Evolutionary conservation across 2,888 invertebrate species (phyloP), one percentile per base, ranked within the genome.

Genomic region (Tillus elongatus): DNA sequence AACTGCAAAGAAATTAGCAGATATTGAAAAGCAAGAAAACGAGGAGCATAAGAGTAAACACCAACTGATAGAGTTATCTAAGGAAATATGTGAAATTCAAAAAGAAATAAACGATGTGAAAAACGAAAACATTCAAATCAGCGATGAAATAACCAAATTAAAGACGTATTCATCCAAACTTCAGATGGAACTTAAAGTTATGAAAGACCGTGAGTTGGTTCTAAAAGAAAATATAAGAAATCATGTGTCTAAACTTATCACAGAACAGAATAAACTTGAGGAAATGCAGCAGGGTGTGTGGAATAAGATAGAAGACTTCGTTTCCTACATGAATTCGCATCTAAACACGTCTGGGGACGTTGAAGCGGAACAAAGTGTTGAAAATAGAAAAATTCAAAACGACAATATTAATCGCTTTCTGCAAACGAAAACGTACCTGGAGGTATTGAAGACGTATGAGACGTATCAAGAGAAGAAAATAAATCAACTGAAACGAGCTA

Each of bases 371-470:
- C 24, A 19, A n/a, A n/a, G 24, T 19, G 24, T n/a, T 2, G 32
- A 26, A 13, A 35, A 28, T 14, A 16, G n/a, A n/a, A n/a, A n/a
- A n/a, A n/a, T n/a, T n/a, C n/a, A n/a, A n/a, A n/a, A n/a, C n/a
- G n/a, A n/a, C n/a, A n/a, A n/a, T n/a, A n/a, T n/a, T n/a, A n/a
- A n/a, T n/a, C n/a, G 31, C 2, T 36, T 42, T 14, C 36, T 42
- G 15, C 39, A 46, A 40, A 13, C 48, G 16, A 37, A 45, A 41
- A 45, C 47, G 3, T 36, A 46, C 30, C 28, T 50, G 3, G 41
- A 45, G 35, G 48, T 40, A 4, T 30, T 45, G 15, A 29, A 37
- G 2, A 19, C 24, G 3, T 48, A 37, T 27, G 36, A 43, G 34
- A 36, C 40, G 30, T 47, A 42, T 39, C 51, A 47, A 35, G 35